Percentiles rank a stretch among this genome's conserved stretches.
These are phyloP conservation scores for Manis crassicaudata DNA, from an alignment of 2,797 vertebrate species.

Conservation along the genomic window DNA sequence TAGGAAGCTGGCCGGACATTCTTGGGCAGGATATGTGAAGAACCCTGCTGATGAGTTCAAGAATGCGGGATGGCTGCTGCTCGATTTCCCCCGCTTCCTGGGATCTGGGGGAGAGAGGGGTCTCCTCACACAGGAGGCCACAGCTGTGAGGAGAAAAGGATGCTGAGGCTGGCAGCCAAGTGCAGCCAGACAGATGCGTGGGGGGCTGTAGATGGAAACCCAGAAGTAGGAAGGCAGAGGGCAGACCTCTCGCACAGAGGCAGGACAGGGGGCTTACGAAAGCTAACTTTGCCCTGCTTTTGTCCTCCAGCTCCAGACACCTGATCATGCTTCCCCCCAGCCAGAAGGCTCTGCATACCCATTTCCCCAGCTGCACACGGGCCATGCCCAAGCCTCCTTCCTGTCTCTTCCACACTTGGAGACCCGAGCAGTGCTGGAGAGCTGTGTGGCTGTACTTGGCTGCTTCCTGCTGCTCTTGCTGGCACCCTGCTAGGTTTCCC, in stretches of 20 bases:
- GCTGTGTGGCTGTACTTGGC: neutral
- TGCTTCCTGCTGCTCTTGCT: neutral
- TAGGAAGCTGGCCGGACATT: neutral
- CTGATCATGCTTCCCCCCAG: neutral
- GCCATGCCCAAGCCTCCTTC: neutral
- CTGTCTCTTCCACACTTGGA: neutral
- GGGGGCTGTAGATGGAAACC: neutral
- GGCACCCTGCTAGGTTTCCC: constrained; percentile 30
- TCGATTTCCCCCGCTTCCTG: neutral
- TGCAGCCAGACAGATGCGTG: rapidly evolving
- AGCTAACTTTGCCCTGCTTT: neutral
- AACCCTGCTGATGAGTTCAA: neutral
- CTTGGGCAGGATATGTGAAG: neutral
- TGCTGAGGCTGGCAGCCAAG: neutral
- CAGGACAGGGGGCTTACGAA: neutral
- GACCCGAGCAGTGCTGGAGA: neutral
- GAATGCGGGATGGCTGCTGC: neutral
- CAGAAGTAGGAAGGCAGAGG: neutral
- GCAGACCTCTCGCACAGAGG: neutral
- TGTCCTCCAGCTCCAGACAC: neutral
- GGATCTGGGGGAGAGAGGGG: neutral
- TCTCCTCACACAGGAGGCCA: neutral
- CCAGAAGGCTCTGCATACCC: neutral
- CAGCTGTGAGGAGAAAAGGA: neutral
- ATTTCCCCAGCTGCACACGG: no score